These are phyloP conservation scores for Leptinotarsa juncta DNA, from an alignment of 2,888 invertebrate genomes.

Conservation along the genomic window DNA sequence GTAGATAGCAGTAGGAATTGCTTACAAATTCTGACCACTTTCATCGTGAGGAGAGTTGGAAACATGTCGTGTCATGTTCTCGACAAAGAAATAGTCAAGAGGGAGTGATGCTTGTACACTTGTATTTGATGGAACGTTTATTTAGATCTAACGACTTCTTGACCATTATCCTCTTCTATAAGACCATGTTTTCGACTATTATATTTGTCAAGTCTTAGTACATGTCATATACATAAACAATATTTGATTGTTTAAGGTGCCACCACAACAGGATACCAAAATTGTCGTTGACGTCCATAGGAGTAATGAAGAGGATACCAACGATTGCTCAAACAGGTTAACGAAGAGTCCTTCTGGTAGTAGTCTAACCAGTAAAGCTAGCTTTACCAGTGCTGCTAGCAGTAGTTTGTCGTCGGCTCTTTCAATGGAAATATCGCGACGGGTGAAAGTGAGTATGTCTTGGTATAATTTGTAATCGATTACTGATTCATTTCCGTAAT, in stretches of 20 bases:
- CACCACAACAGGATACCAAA: constrained; percentile 69
- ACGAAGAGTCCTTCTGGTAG: constrained; percentile 63
- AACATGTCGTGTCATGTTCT: no score
- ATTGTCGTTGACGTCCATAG: constrained; percentile 84
- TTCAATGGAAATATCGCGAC: constrained; percentile 76
- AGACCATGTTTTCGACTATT: no score
- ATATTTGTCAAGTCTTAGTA: no score
- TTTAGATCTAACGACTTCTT: no score
- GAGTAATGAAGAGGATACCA: constrained; percentile 63
- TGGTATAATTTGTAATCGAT: not conserved
- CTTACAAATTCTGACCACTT: no score
- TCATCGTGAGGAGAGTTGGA: no score
- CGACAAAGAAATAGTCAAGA: no score
- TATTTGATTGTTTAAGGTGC: constrained; percentile 61
- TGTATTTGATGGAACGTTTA: no score
- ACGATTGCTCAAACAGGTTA: constrained; percentile 48
- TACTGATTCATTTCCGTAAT: not conserved
- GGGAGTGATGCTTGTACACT: no score
- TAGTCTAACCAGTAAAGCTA: constrained; percentile 62
- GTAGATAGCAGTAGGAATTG: no score
- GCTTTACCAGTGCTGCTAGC: constrained; percentile 61
- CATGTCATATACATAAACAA: no score
- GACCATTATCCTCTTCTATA: no score
- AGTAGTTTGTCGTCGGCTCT: constrained; percentile 77
- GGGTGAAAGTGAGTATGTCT: constrained; percentile 71